Base-by-base conservation (phyloP, 2,888 invertebrate genomes). In the Rhimphoctona megacephalus region DNA sequence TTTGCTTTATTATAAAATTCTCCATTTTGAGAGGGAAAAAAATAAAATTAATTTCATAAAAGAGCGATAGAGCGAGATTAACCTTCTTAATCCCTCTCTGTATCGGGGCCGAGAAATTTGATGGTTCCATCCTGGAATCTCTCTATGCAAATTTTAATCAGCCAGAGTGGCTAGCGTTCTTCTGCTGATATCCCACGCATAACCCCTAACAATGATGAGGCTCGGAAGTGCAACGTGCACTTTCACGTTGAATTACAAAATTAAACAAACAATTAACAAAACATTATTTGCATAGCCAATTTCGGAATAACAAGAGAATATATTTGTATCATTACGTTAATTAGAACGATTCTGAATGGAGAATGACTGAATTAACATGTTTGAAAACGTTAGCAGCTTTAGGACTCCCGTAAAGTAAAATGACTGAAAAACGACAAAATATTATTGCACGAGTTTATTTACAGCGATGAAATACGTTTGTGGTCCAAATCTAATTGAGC, bases 91-190 rank as follows among this genome's bases (percentile, higher is more conserved):
- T 81, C 69, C 69, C 49, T 70, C 61, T 74, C 73, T 66, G 66
- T 66, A 83, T 79, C 79, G 49, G 49, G 57, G 61, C 49, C 33
- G 52, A 81, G 72, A 77, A 84, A 79, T 88, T 86, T 89, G 89
- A 91, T 90, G 88, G 88, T 86, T 81, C 88, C 88, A 88, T 87
- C 88, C 85, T 74, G 49, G 82, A 77, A 64, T 69, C 76, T 85
- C 90, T 89, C 90, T 91, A 90, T 89, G 91, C 90, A 91, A 91
- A 91, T 91, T 90, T 91, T 92, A 93, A 93, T 93, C 93, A 93
- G 87, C 88, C 87, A 91, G 90, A 93, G 93, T 93, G 93, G 91
- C 85, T 89, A 91, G 87, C 84, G 90, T 86, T 6, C 89, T 86
- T 6, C 89, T 91, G 89, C 90, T 83, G 88, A 91, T 91, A 89